A percentile compares a stretch with the other conserved stretches of the same genome.
Evolutionary conservation across 2,113 vertebrate genomes (phyloP).

Genomic region (Calonectris borealis): DNA sequence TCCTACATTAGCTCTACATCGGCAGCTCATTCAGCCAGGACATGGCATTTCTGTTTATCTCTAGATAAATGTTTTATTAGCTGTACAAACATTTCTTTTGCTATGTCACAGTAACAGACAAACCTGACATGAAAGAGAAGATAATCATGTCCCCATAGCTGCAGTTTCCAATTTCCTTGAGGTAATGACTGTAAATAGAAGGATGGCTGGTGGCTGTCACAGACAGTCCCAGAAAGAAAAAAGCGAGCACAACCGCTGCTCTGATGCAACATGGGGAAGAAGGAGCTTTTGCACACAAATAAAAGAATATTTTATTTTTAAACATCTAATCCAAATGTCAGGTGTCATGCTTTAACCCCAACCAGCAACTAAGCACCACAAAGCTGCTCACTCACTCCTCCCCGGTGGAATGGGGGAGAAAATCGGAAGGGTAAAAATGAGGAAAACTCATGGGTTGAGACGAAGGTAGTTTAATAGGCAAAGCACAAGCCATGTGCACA

Average conservation of each 20-base stretch:
- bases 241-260: background rate
- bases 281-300: background rate
- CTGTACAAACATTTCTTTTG: constrained; percentile 9
- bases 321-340: background rate
- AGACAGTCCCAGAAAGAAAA: background rate
- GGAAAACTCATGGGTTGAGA: no score
- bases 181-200: background rate
- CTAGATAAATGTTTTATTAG: background rate
- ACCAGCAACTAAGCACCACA: no score
- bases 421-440: no score
- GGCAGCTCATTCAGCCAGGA: background rate
- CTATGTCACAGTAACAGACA: background rate
- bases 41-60: background rate
- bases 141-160: background rate
- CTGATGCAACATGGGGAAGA: background rate
- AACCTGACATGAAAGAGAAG: background rate
- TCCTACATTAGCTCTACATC: background rate
- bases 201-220: background rate
- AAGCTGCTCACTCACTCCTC: no score
- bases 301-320: background rate
- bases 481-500: no score
- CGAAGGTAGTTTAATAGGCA: no score
- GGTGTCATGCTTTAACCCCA: no score
- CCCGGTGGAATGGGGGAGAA: no score
- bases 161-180: background rate